Percentiles rank a stretch among this genome's conserved stretches.
These are phyloP conservation scores for Dermolepida albohirtum DNA, from an alignment of 2,888 invertebrate genomes.

Conservation along the genomic window DNA sequence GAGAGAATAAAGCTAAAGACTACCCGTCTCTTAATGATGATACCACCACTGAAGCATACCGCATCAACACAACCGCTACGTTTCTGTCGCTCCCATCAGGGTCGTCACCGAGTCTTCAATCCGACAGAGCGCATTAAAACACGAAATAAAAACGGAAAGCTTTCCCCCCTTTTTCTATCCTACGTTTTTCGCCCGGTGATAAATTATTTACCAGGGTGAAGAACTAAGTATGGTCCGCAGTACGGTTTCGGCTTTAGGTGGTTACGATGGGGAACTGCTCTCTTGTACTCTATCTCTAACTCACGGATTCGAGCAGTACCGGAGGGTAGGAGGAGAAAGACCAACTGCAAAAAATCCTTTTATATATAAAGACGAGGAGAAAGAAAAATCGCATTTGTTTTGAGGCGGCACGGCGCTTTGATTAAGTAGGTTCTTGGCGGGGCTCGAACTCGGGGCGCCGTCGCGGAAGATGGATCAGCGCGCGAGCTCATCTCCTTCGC, in stretches of 20 bases:
- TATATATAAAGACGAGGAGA: slow-evolving; percentile 53
- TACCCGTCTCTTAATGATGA: slow-evolving; percentile 54
- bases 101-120: slow-evolving; percentile 48
- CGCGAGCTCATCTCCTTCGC: slow-evolving; percentile 58
- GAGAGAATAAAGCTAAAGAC: slow-evolving; percentile 52
- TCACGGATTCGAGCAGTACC: slow-evolving; percentile 9
- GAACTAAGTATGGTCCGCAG: slow-evolving; percentile 54
- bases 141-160: slow-evolving; percentile 46
- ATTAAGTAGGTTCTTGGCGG: slow-evolving; percentile 61
- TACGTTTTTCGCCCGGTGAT: slow-evolving; percentile 44
- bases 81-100: slow-evolving; percentile 27
- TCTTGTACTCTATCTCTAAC: slow-evolving; percentile 50
- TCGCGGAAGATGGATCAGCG: slow-evolving; percentile 57
- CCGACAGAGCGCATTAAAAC: slow-evolving; percentile 49
- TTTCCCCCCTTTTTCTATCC: slow-evolving; percentile 2
- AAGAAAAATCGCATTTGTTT: slow-evolving; percentile 64
- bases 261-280: slow-evolving; percentile 45
- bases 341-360: slow-evolving; percentile 55
- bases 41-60: slow-evolving; percentile 43
- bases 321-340: slow-evolving; percentile 15
- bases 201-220: slow-evolving; percentile 51
- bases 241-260: slow-evolving; percentile 51
- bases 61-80: slow-evolving; percentile 20
- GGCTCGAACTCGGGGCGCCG: slow-evolving; percentile 59
- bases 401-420: slow-evolving; percentile 61